These are phyloP conservation scores for Lasiommata megera DNA, from an alignment of 2,888 invertebrate species.

Conservation along the genomic window DNA sequence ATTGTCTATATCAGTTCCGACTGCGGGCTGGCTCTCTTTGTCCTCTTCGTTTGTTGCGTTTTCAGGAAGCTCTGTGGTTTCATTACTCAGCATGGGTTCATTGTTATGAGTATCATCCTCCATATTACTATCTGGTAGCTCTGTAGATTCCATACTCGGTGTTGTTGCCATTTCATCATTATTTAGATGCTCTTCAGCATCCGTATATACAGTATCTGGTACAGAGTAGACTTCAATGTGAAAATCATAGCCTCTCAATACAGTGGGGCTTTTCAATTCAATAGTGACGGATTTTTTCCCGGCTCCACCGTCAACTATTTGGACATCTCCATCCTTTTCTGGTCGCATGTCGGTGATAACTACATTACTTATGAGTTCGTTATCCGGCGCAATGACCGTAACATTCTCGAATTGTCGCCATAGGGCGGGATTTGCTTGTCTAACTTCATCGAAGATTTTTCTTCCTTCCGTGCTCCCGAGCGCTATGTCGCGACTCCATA, in stretches of 20 bases:
- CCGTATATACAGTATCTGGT: conserved; percentile 28
- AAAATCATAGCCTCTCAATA: conserved; percentile 63
- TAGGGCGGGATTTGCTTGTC: conserved; percentile 59
- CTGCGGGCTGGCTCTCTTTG: conserved; percentile 17
- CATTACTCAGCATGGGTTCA: conserved; percentile 3
- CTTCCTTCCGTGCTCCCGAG: conserved; percentile 50
- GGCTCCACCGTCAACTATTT: conserved; percentile 59
- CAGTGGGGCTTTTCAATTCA: conserved; percentile 64
- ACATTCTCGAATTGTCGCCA: conserved; percentile 57
- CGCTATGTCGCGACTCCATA: conserved; percentile 48
- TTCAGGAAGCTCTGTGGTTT: conserved; percentile 15
- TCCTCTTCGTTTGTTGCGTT: not conserved
- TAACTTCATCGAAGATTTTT: conserved; percentile 54
- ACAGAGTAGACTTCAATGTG: conserved; percentile 54
- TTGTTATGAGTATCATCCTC: conserved; percentile 12
- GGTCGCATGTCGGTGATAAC: conserved; percentile 57
- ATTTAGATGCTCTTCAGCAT: conserved; percentile 22
- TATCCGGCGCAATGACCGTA: conserved; percentile 49
- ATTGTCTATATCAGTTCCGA: conserved; percentile 16
- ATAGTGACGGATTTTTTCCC: conserved; percentile 62
- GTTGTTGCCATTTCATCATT: not conserved
- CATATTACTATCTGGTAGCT: not conserved
- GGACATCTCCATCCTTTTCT: conserved; percentile 63
- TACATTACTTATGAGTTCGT: conserved; percentile 56
- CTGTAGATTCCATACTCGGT: not conserved